phyloP scores from a whole-genome alignment of 2,113 vertebrate species.

The Eublepharis macularius region DNA sequence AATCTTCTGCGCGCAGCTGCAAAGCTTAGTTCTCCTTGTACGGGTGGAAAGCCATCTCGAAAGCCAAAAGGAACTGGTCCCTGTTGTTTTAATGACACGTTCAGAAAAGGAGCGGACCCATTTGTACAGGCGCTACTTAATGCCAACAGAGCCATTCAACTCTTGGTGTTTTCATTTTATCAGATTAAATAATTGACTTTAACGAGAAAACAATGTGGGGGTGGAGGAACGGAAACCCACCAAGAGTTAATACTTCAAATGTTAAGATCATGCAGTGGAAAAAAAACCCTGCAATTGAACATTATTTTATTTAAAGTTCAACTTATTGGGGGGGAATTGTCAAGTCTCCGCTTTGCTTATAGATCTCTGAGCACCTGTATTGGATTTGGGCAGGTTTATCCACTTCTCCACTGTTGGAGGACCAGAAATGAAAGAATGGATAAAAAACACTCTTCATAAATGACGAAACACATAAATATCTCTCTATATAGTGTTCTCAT shows the following conservation, averaged over 20 bases:
- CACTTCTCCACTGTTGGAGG: not conserved
- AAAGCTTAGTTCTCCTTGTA: not conserved
- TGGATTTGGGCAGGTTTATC: not conserved
- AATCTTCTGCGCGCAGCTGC: not conserved
- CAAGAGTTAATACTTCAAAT: not conserved
- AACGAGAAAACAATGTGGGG: constrained; percentile 6
- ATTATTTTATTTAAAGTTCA: not conserved
- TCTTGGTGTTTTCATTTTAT: not conserved
- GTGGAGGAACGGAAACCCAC: not conserved
- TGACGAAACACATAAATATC: no score
- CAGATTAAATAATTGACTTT: not conserved
- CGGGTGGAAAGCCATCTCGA: not conserved
- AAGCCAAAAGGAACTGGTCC: not conserved
- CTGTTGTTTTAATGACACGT: not conserved
- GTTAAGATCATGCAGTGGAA: not conserved
- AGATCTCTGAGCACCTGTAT: not conserved
- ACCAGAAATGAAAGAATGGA: not conserved
- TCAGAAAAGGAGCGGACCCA: not conserved
- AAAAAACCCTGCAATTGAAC: not conserved
- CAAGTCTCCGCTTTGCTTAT: no score
- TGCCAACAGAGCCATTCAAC: not conserved
- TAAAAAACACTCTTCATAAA: no score
- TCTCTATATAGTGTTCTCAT: no score
- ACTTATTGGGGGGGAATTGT: no score
- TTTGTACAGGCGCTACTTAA: not conserved